phyloP scores from a whole-genome alignment of 2,888 invertebrate genomes.

The Cerceris ruficornis region DNA sequence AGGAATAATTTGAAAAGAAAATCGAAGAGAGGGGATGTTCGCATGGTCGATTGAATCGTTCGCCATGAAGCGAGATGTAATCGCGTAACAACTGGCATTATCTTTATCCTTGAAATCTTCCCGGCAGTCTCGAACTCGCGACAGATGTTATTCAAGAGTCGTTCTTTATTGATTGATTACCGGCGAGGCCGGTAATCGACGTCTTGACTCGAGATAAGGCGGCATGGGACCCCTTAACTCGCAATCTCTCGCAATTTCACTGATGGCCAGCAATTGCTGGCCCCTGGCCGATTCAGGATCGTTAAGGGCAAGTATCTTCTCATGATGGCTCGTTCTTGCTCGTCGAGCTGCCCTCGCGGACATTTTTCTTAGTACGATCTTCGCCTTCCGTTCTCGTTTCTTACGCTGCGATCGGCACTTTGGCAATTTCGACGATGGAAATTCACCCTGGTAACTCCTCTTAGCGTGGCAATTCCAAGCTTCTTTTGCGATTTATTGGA shows the following conservation, averaged over 20 bases:
- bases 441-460: too few relatives aligned
- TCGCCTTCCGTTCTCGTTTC: too few relatives aligned
- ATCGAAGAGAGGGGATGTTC: too few relatives aligned
- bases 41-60: too few relatives aligned
- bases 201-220: slow-evolving; percentile 53
- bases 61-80: too few relatives aligned
- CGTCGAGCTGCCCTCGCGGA: not conserved
- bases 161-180: slow-evolving; percentile 38
- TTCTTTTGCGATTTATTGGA: too few relatives aligned
- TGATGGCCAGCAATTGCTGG: slow-evolving; percentile 56
- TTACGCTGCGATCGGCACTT: too few relatives aligned
- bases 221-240: slow-evolving; percentile 47
- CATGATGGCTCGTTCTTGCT: slow-evolving; percentile 24
- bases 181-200: slow-evolving; percentile 35
- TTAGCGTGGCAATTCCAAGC: too few relatives aligned
- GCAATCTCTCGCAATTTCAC: slow-evolving; percentile 55
- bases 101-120: not conserved
- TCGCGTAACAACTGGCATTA: not conserved
- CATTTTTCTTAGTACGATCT: not conserved
- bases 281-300: slow-evolving; percentile 26
- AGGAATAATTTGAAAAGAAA: too few relatives aligned
- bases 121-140: not conserved
- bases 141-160: not conserved
- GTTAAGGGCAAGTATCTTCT: slow-evolving; percentile 35
- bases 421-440: too few relatives aligned